Percentiles rank a stretch among this genome's conserved stretches.
Conservation (phyloP, 2,797 vertebrate genomes). For the Acipenser oxyrinchus region DNA sequence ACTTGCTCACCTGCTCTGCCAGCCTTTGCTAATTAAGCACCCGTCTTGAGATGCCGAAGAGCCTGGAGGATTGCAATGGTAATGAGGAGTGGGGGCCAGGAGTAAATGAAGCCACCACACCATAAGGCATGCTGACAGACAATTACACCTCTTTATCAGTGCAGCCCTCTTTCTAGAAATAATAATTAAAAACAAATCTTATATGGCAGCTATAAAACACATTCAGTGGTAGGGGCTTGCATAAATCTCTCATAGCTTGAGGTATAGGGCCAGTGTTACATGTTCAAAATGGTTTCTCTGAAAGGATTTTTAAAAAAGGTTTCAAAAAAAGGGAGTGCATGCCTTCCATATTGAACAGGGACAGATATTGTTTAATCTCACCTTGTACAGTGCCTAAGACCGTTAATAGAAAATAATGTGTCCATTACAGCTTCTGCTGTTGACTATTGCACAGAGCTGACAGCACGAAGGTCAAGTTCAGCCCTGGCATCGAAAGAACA, state of each 20-base stretch:
- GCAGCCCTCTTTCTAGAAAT: constrained; percentile 47
- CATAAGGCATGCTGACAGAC: constrained; percentile 72
- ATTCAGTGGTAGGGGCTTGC: constrained; percentile 5
- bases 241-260: constrained; percentile 2
- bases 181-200: constrained; percentile 33
- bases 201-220: constrained; percentile 22
- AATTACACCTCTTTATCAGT: constrained; percentile 84
- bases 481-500: not conserved
- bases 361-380: constrained; percentile 9
- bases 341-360: constrained; percentile 4
- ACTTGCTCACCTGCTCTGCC: constrained; percentile 39
- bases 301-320: constrained; percentile 7
- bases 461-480: not conserved
- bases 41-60: constrained; percentile 43
- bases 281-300: not conserved
- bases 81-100: constrained; percentile 62
- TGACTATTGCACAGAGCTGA: not conserved
- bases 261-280: constrained; percentile 6
- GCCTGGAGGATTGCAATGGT: constrained; percentile 50
- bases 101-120: constrained; percentile 61
- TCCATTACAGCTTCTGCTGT: not conserved
- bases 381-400: not conserved
- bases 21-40: constrained; percentile 57
- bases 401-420: not conserved
- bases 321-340: constrained; percentile 3